phyloP scores from a whole-genome alignment of 2,797 vertebrate species.

The Tapirus indicus region DNA sequence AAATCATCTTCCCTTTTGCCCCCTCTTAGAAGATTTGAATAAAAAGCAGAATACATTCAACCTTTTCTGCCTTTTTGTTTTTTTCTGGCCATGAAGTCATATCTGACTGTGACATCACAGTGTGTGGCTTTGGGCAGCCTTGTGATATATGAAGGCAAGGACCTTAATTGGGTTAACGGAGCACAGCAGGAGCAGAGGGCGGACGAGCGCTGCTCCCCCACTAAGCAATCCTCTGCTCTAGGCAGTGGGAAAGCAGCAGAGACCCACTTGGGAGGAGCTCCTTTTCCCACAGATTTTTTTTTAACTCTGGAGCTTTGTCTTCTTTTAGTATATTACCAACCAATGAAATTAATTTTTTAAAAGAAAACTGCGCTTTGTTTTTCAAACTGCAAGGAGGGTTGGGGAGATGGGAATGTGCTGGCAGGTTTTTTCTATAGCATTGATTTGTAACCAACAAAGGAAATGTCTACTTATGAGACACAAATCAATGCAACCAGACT shows the following conservation, averaged over 20 bases:
- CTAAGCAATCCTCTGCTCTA: constrained; percentile 78
- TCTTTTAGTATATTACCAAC: constrained; percentile 71
- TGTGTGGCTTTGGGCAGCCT: constrained; percentile 77
- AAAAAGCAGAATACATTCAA: constrained; percentile 74
- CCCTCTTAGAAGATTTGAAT: constrained; percentile 76
- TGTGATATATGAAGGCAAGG: constrained; percentile 75
- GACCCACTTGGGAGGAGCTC: constrained; percentile 75
- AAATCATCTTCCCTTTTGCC: constrained; percentile 71
- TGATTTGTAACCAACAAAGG: constrained; percentile 91
- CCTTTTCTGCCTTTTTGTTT: constrained; percentile 83
- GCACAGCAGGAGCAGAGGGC: constrained; percentile 67
- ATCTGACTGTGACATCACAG: constrained; percentile 83
- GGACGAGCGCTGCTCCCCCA: constrained; percentile 75
- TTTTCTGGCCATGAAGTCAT: constrained; percentile 85
- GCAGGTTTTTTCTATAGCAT: constrained; percentile 88
- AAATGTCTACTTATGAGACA: constrained; percentile 90
- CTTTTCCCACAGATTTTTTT: constrained; percentile 65
- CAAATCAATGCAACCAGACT: constrained; percentile 91
- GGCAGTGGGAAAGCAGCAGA: constrained; percentile 73
- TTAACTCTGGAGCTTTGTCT: constrained; percentile 69
- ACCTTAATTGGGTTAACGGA: constrained; percentile 84
- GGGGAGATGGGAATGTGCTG: constrained; percentile 72
- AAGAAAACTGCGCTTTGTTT: constrained; percentile 83
- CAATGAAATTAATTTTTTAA: constrained; percentile 85
- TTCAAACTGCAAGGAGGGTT: constrained; percentile 75